A percentile compares a stretch with the other conserved stretches of the same genome.
phyloP scores from a whole-genome alignment of 92 coral and sea anemone species.

The Parazoanthus darwini region DNA sequence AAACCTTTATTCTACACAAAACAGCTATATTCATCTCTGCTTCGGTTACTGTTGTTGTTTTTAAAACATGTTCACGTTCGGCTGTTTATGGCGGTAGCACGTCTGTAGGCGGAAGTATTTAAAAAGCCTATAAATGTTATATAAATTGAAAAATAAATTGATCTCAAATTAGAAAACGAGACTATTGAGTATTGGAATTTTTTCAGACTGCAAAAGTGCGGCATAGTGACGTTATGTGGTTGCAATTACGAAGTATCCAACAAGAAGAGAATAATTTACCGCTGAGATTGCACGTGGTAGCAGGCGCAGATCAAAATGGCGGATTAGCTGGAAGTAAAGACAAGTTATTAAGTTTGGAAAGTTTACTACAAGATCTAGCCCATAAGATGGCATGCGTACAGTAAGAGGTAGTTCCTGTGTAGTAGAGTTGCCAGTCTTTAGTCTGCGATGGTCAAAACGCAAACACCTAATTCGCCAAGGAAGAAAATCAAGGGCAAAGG shows the following conservation, averaged over 20 bases:
- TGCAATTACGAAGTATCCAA: neutral
- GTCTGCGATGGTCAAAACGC: slow-evolving; percentile 27
- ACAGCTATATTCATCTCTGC: no score
- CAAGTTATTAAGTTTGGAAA: neutral
- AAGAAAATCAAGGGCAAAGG: slow-evolving; percentile 3
- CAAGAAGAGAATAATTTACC: neutral
- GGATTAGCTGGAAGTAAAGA: neutral
- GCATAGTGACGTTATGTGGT: neutral
- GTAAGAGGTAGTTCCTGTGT: neutral
- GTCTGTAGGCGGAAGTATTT: no score
- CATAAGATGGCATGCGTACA: neutral
- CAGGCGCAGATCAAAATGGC: slow-evolving; percentile 21
- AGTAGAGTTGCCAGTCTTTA: neutral
- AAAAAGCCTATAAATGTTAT: no score
- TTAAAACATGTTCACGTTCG: no score
- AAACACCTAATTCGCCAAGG: neutral
- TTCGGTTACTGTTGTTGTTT: no score
- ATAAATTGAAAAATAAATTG: no score
- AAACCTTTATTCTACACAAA: no score
- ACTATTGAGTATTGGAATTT: no score
- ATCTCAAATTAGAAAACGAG: no score
- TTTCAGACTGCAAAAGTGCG: no score
- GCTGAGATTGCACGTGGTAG: slow-evolving; percentile 33
- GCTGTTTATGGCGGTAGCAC: no score
- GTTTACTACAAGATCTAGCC: neutral